Evolutionary conservation across 2,113 vertebrate species (phyloP), one percentile per base, ranked within the genome.

Genomic region (Lepus americanus): DNA sequence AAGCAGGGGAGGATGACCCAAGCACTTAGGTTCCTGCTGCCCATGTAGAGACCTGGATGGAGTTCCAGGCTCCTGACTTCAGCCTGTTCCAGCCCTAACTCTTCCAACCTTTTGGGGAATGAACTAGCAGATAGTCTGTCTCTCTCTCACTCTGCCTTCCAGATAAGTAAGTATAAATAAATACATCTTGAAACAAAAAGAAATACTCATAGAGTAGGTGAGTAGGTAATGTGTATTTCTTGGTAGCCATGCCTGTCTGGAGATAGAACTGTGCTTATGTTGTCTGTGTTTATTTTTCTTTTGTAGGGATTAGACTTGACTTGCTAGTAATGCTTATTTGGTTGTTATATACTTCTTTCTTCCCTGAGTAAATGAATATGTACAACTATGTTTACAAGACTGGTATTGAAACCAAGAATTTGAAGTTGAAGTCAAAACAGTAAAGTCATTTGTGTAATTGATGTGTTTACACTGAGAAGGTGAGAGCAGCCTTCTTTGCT

Each of bases 401-500:
- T 25, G 25, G 39, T 14, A 44, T 2, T 63, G 80, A 89, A 91
- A 81, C 7, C 87, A 31, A 74, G 87, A 70, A 25, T 87, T 76
- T 79, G 39, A 66, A 77, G 85, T 69, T 31, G 51, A 95, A 33
- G 59, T 76, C 12, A 87, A 51, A 59, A 84, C 84, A 36, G 23
- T 61, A 49, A 78, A 33, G 70, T 8, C 78, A 31, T 44, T n/a
- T 95, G 55, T 84, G 17, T 36, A 72, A 74, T 31, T 53, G 44
- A 81, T 89, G 77, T 86, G 53, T 89, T 95, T 81, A 70, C 10
- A 51, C 31, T 7, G 25, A 67, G 82, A 82, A 89, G 20, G 29
- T 69, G 61, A 87, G 80, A 96, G 63, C n/a, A 51, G 20, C 76
- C 70, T 80, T 9, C 10, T 83, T 6, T 90, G 27, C 49, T 96